Conservation (phyloP, 2,797 vertebrate genomes). For the Galaxias olidus region DNA sequence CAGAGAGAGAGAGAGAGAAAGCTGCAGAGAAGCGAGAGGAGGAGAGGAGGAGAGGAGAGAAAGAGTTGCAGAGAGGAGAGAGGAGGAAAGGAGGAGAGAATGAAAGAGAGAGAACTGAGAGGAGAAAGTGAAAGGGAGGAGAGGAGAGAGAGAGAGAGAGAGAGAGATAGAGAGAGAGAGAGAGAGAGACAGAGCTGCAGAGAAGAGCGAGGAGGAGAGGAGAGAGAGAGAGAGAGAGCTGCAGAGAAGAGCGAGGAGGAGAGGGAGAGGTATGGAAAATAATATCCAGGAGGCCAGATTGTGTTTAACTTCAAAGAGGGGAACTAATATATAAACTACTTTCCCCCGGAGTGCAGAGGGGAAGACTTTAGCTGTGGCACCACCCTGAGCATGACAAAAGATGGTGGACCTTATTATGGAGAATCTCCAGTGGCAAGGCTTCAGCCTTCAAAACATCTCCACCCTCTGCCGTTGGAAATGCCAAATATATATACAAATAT, state of each 20-base stretch:
- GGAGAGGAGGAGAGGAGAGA: too few relatives aligned
- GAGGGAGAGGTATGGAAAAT: background rate
- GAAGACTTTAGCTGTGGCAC: constrained; percentile 1
- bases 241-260: background rate
- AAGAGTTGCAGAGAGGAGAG: constrained; percentile 1
- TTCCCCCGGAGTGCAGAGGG: constrained; percentile 8
- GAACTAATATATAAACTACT: constrained; percentile 8
- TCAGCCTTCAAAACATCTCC: too few relatives aligned
- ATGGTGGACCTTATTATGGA: too few relatives aligned
- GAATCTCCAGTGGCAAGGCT: too few relatives aligned
- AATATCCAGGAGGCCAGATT: background rate
- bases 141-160: constrained; percentile 1
- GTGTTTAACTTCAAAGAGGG: background rate
- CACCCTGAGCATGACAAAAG: background rate
- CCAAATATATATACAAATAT: too few relatives aligned
- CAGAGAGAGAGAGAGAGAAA: constrained; percentile 7
- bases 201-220: background rate
- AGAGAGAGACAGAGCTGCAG: too few relatives aligned
- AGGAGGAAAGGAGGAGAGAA: background rate
- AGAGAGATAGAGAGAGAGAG: background rate
- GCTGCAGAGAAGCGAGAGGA: too few relatives aligned
- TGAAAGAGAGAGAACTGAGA: background rate
- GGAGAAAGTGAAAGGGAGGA: background rate
- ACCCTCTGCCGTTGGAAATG: too few relatives aligned
- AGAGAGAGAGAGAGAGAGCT: background rate